Percentiles rank a stretch among this genome's conserved stretches.
phyloP scores from a whole-genome alignment of 2,888 invertebrate species.

The Amphimallon solstitiale region DNA sequence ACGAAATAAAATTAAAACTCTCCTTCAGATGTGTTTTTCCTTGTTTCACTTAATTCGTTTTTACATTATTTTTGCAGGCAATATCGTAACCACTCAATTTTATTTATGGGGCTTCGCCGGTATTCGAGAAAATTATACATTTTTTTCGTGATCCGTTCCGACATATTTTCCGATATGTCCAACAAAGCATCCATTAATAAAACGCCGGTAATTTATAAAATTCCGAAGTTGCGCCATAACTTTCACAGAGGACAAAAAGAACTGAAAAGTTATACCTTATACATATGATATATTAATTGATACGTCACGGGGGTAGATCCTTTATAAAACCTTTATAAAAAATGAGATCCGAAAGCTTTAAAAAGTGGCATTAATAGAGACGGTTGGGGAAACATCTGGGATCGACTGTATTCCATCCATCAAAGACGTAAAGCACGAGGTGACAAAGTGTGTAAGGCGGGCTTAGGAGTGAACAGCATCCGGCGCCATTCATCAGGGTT shows the following conservation, averaged over 20 bases:
- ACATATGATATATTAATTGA: slow-evolving; percentile 36
- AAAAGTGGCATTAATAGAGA: slow-evolving; percentile 60
- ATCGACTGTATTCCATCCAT: slow-evolving; percentile 58
- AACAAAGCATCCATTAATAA: slow-evolving; percentile 6
- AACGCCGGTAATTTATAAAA: slow-evolving; percentile 24
- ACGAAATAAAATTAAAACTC: too few relatives aligned
- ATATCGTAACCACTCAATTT: too few relatives aligned
- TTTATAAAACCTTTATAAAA: slow-evolving; percentile 36
- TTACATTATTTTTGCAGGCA: too few relatives aligned
- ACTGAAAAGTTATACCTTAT: slow-evolving; percentile 24
- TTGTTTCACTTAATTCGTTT: too few relatives aligned
- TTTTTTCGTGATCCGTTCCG: neutral
- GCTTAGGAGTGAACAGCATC: slow-evolving; percentile 56
- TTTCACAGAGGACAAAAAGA: slow-evolving; percentile 13
- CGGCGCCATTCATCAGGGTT: slow-evolving; percentile 59
- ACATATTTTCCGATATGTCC: neutral
- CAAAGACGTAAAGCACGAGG: slow-evolving; percentile 60
- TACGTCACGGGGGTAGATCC: slow-evolving; percentile 19
- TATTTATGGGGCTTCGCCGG: too few relatives aligned
- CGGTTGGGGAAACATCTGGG: slow-evolving; percentile 58
- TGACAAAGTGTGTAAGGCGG: slow-evolving; percentile 61
- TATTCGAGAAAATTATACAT: neutral
- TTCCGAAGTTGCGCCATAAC: slow-evolving; percentile 3
- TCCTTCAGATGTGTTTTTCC: too few relatives aligned
- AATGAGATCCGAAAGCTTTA: slow-evolving; percentile 40